phyloP scores from a whole-genome alignment of 2,113 vertebrate species.

The Bos javanicus region DNA sequence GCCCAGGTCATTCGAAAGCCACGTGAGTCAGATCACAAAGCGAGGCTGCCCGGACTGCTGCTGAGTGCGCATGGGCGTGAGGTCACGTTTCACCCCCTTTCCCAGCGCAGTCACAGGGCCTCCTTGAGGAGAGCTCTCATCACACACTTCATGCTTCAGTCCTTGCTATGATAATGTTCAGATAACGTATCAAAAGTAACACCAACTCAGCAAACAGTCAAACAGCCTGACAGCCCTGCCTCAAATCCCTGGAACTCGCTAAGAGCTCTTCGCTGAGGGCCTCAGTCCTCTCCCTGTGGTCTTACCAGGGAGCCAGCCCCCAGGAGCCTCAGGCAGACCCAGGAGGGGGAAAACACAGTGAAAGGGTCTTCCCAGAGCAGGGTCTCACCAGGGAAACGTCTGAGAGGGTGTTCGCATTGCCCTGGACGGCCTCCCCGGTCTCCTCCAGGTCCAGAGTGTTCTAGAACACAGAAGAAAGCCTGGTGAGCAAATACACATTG shows the following conservation, averaged over 20 bases:
- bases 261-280: not conserved
- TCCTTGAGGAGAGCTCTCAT: not conserved
- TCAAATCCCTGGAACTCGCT: too few relatives aligned
- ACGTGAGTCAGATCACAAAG: not conserved
- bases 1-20: not conserved
- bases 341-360: too few relatives aligned
- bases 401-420: slow-evolving; percentile 84
- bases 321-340: not conserved
- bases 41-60: accelerated
- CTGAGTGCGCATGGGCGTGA: accelerated
- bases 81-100: not conserved
- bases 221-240: accelerated
- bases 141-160: accelerated
- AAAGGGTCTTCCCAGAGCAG: not conserved
- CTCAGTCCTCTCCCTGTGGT: not conserved
- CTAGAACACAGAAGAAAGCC: slow-evolving; percentile 76
- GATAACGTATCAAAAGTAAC: not conserved
- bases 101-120: not conserved
- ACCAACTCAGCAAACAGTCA: not conserved
- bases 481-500: not conserved
- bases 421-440: slow-evolving; percentile 81
- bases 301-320: not conserved
- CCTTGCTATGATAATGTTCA: not conserved
- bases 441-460: slow-evolving; percentile 89
- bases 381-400: slow-evolving; percentile 95